A percentile compares a stretch with the other conserved stretches of the same genome.
Conservation (phyloP, 2,113 vertebrate species). For the Bujurquina vittata region DNA sequence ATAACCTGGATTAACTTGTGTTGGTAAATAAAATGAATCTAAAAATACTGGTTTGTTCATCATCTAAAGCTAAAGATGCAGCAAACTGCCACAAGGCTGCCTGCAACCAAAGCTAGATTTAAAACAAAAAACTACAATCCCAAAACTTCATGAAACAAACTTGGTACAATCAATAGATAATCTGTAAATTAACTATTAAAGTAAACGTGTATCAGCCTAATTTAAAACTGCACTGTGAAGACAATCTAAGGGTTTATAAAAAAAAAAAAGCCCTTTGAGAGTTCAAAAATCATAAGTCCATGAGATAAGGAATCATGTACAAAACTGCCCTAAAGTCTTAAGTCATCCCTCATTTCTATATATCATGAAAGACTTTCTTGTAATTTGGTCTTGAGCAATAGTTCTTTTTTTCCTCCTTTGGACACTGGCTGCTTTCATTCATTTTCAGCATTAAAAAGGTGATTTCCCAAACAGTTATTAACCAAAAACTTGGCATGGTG, state of each 20-base stretch:
- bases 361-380: background rate
- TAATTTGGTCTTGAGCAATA: background rate
- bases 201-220: background rate
- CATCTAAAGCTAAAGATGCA: no score
- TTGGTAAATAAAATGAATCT: background rate
- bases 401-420: background rate
- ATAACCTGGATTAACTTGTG: background rate
- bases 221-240: background rate
- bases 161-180: background rate
- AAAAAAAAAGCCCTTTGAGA: no score
- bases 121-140: no score
- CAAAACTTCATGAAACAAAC: no score
- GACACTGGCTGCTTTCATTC: background rate
- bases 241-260: background rate
- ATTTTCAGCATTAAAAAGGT: no score
- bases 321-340: background rate
- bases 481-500: no score
- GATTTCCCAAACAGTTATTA: no score
- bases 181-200: background rate
- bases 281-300: background rate
- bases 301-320: background rate
- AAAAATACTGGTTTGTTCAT: background rate
- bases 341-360: constrained; percentile 1
- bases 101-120: no score
- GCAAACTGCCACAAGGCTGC: no score